Conservation (phyloP, 2,888 invertebrate genomes). For the Drosophila prolongata region DNA sequence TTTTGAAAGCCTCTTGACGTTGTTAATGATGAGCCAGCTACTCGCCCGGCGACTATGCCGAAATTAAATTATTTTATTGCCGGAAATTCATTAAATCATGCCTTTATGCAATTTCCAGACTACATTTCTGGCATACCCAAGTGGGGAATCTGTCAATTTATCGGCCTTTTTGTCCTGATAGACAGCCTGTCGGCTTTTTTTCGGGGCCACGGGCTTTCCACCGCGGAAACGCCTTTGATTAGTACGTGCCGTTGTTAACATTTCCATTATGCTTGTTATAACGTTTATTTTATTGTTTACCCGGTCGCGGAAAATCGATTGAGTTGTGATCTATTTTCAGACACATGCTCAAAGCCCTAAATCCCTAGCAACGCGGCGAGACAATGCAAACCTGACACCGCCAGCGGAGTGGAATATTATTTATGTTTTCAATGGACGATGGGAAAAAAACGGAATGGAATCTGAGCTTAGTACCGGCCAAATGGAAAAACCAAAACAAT, state of each 20-base stretch:
- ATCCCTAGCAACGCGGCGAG: conserved; percentile 32
- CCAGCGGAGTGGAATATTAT: conserved; percentile 57
- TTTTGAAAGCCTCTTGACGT: conserved; percentile 68
- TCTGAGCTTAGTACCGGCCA: conserved; percentile 35
- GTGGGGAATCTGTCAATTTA: conserved; percentile 49
- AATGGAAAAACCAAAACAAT: conserved; percentile 72
- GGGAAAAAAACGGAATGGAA: conserved; percentile 14
- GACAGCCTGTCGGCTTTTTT: conserved; percentile 49
- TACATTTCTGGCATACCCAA: conserved; percentile 55
- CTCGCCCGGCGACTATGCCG: conserved; percentile 42
- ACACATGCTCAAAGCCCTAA: conserved; percentile 45
- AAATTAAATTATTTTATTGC: conserved; percentile 80
- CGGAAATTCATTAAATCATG: conserved; percentile 77
- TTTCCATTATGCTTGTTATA: conserved; percentile 48
- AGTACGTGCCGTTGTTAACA: conserved; percentile 56
- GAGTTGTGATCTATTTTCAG: conserved; percentile 35
- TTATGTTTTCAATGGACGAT: conserved; percentile 60
- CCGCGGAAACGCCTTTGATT: conserved; percentile 47
- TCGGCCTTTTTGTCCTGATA: conserved; percentile 38
- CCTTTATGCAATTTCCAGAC: conserved; percentile 63
- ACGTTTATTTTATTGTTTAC: conserved; percentile 43
- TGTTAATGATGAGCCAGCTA: conserved; percentile 68
- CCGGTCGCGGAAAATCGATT: conserved; percentile 40
- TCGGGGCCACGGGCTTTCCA: conserved; percentile 6
- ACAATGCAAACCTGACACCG: conserved; percentile 45